These are phyloP conservation scores for Clinocottus analis DNA, from an alignment of 2,113 vertebrate species.

Conservation along the genomic window DNA sequence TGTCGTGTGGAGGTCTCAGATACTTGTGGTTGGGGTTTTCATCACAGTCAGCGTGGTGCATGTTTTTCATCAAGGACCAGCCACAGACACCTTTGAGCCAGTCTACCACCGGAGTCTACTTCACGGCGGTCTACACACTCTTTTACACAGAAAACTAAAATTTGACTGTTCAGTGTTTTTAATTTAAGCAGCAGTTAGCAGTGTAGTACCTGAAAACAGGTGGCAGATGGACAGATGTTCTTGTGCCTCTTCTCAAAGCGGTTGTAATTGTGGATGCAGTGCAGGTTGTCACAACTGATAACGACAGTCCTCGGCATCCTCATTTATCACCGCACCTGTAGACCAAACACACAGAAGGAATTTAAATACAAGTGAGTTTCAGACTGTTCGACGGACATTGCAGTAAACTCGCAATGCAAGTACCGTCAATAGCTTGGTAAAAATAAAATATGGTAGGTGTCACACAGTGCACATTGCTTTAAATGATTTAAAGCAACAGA, in stretches of 20 bases:
- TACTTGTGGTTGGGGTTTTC: too few relatives aligned
- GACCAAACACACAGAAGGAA: background rate
- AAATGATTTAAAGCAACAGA: too few relatives aligned
- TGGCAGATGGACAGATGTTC: constrained; percentile 96
- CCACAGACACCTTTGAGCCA: too few relatives aligned
- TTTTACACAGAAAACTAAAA: too few relatives aligned
- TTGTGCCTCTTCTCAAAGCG: constrained; percentile 99
- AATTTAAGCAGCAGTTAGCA: background rate
- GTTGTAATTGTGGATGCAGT: constrained; percentile 99
- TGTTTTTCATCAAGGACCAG: too few relatives aligned
- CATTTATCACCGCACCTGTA: constrained; percentile 97
- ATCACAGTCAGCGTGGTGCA: too few relatives aligned
- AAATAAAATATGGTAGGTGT: background rate
- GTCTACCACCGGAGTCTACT: too few relatives aligned
- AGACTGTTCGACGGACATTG: background rate
- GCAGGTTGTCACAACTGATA: constrained; percentile 95
- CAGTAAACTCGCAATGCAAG: too few relatives aligned
- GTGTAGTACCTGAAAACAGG: constrained; percentile 91
- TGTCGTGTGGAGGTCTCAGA: too few relatives aligned
- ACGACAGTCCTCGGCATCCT: constrained; percentile 99
- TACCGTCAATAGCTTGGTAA: constrained; percentile 92
- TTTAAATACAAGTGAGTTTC: background rate
- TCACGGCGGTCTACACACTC: too few relatives aligned
- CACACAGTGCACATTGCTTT: rapidly evolving
- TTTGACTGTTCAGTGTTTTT: background rate